phyloP scores from a whole-genome alignment of 1,140 invertebrate genomes.

The Ceratina calcarata region DNA sequence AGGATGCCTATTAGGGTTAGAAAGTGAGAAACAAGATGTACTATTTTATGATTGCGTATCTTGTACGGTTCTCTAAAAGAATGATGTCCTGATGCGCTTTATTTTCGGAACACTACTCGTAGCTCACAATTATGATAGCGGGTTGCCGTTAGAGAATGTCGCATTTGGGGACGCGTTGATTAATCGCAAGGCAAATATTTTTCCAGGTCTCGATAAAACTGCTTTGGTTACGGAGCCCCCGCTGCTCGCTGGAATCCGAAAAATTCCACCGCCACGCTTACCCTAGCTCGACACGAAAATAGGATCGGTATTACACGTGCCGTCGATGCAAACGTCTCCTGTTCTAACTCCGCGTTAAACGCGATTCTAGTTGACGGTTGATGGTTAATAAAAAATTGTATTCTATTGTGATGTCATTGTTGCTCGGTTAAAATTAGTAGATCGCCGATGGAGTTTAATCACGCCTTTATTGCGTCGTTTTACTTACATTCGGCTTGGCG shows the following conservation, averaged over 20 bases:
- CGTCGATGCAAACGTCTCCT: not conserved
- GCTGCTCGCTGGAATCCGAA: constrained; percentile 60
- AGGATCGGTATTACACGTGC: not conserved
- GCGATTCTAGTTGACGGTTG: too few species aligned
- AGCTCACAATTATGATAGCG: constrained; percentile 30
- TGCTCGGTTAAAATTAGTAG: not conserved
- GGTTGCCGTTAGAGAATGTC: constrained; percentile 9
- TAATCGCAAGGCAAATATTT: constrained; percentile 42
- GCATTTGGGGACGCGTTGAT: constrained; percentile 21
- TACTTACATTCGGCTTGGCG: not conserved
- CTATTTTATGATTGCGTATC: too few species aligned
- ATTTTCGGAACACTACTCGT: constrained; percentile 26
- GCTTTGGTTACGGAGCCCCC: constrained; percentile 25
- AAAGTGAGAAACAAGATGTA: too few species aligned
- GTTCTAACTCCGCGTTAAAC: constrained; percentile 9
- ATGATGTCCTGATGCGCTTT: constrained; percentile 1
- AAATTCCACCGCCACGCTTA: constrained; percentile 51
- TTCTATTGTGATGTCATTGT: constrained; percentile 16
- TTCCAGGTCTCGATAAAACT: constrained; percentile 27
- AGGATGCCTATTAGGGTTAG: too few species aligned
- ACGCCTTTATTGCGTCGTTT: not conserved
- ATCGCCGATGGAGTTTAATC: not conserved
- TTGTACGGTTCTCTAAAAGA: not conserved
- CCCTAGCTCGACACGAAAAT: constrained; percentile 21
- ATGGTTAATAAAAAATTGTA: constrained; percentile 5